Evolutionary conservation across 2,888 invertebrate genomes (phyloP).

Genomic region (Chymomyza amoena): DNA sequence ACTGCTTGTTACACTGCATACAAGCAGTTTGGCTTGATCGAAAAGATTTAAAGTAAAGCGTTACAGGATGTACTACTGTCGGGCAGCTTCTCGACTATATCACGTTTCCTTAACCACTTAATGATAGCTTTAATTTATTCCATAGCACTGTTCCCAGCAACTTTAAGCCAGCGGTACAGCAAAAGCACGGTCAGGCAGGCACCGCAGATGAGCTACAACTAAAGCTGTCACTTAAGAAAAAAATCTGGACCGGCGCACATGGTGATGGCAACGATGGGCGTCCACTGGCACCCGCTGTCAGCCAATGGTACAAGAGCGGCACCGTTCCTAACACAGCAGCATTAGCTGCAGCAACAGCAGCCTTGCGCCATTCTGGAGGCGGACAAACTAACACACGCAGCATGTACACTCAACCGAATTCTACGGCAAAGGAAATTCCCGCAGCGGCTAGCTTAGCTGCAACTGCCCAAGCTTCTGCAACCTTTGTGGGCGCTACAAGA

Average conservation of each 20-base stretch:
- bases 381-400: conserved; percentile 78
- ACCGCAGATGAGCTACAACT: conserved; percentile 80
- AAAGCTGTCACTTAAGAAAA: conserved; percentile 85
- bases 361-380: conserved; percentile 18
- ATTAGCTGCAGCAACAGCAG: conserved; percentile 16
- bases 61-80: no score
- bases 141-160: conserved; percentile 45
- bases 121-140: background rate
- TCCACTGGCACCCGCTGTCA: conserved; percentile 83
- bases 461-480: conserved; percentile 26
- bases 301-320: conserved; percentile 83
- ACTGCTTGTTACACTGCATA: no score
- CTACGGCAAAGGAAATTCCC: background rate
- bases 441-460: background rate
- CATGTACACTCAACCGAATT: conserved; percentile 4
- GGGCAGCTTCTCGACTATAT: background rate
- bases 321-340: conserved; percentile 73
- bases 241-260: conserved; percentile 85
- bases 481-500: conserved; percentile 39
- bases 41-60: no score
- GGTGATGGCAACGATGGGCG: conserved; percentile 49
- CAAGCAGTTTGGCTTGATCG: no score
- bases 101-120: background rate
- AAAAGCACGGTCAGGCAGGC: conserved; percentile 22
- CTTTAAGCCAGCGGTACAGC: conserved; percentile 43